Base-by-base conservation (phyloP, 2,113 vertebrate species). In the Cochlearius cochlearius region DNA sequence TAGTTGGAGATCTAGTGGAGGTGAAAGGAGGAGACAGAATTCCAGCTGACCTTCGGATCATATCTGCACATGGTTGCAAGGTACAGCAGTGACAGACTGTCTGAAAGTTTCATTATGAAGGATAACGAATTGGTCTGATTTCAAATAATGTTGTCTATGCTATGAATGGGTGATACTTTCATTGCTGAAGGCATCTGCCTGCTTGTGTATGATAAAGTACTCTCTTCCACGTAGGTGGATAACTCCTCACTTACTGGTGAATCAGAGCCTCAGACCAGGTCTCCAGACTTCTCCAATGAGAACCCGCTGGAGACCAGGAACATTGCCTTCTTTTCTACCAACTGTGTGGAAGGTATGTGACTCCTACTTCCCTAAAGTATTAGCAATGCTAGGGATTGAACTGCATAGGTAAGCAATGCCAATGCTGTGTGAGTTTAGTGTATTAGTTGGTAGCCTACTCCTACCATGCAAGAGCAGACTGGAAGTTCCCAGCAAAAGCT, bases 1-100 rank as follows among this genome's bases (percentile, higher is more conserved):
- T 99, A 7, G 98, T 99, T 5, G 99, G 99, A 32, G 99, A 99
- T 83, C 97, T 99, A 25, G 99, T 99, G 82, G 99, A 99, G 91
- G 99, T 99, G 64, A 99, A 99, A 75, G 99, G 99, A 27, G 99
- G 99, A 34, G 99, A 99, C 97, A 97, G 99, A 93, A 99, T 99
- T 96, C 99, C 99, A 10, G 99, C 99, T 1, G 99, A 99, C 92
- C 98, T 99, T 97, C 92, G 99, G 38, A 99, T 99, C 86, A 99
- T 99, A 88, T 99, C 99, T 45, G 99, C 99, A 11, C 98, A 99
- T 29, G 99, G 99, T 82, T 99, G 99, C 98, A 99, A 99, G 99
- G 99, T 99, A 81, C 66, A 90, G 12, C 34, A 62, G 21, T 36
- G 43, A n/a, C 26, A 50, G 3, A 8, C 53, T 68, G 38, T 52